Percentiles rank a stretch among this genome's conserved stretches.
These are phyloP conservation scores for Psittacus erithacus DNA, from an alignment of 2,113 vertebrate species.

Conservation along the genomic window DNA sequence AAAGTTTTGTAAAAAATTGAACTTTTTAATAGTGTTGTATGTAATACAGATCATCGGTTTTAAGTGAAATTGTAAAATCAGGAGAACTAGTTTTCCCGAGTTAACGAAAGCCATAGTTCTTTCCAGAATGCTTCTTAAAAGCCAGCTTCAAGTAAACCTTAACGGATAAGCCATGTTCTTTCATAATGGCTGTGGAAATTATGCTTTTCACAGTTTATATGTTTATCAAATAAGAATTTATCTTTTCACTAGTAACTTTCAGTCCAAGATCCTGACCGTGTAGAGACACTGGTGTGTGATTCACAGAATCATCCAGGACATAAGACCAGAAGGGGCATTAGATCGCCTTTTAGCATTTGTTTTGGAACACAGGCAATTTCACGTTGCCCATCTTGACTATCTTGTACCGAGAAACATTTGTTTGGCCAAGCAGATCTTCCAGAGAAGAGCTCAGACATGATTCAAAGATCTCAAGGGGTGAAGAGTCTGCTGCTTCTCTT, in stretches of 20 bases:
- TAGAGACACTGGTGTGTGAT: neutral
- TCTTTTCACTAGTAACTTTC: neutral
- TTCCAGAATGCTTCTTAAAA: neutral
- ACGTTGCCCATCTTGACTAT: neutral
- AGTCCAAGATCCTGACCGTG: neutral
- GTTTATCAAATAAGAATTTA: neutral
- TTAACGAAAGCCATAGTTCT: neutral
- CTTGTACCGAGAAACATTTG: neutral
- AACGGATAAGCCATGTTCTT: neutral
- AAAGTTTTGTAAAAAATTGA: neutral
- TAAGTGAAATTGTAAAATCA: neutral
- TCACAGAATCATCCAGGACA: rapidly evolving
- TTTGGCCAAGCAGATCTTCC: constrained; percentile 33
- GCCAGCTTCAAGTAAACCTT: neutral
- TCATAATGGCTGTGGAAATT: rapidly evolving
- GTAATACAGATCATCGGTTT: neutral
- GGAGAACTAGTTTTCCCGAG: neutral
- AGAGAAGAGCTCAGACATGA: neutral
- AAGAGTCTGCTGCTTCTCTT: neutral
- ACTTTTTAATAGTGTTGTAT: neutral
- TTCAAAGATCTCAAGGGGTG: neutral
- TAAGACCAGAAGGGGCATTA: neutral
- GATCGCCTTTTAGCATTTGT: rapidly evolving
- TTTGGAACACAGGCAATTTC: neutral
- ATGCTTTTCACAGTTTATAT: neutral